A percentile compares a stretch with the other conserved stretches of the same genome.
Conservation (phyloP, 2,888 invertebrate species). For the Mamestra brassicae region DNA sequence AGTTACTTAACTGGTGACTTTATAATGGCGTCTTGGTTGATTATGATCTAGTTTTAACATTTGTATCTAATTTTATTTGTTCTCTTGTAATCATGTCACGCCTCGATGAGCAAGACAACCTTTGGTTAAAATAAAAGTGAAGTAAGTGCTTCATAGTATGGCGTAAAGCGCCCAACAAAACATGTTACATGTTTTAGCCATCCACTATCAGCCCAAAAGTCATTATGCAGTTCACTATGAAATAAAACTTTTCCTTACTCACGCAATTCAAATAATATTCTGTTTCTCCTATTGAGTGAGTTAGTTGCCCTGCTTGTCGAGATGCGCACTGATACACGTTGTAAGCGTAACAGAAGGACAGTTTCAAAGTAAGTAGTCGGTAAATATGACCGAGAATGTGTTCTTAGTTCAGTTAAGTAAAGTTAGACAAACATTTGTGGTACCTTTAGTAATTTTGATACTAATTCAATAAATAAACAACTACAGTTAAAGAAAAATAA, state of each 20-base stretch:
- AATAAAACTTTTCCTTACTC: neutral
- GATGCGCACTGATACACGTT: constrained; percentile 23
- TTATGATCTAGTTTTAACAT: constrained; percentile 55
- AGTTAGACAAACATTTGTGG: constrained; percentile 16
- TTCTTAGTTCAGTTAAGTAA: constrained; percentile 48
- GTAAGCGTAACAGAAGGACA: constrained; percentile 36
- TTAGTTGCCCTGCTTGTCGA: constrained; percentile 40
- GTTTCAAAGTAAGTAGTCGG: constrained; percentile 48
- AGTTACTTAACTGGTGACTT: constrained; percentile 59
- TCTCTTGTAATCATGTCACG: constrained; percentile 26
- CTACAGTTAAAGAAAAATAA: neutral
- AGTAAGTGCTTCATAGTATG: neutral
- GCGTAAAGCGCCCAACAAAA: neutral
- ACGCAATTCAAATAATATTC: neutral
- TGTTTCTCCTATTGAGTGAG: neutral
- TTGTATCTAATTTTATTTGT: constrained; percentile 41
- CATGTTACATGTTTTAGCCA: neutral
- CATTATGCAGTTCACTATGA: neutral
- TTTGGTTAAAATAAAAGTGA: constrained; percentile 1
- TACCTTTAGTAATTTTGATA: constrained; percentile 10
- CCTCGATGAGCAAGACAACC: constrained; percentile 37
- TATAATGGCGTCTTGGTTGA: constrained; percentile 54
- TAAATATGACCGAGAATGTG: constrained; percentile 46
- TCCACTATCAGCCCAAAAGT: neutral
- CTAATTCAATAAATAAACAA: neutral